A percentile compares a stretch with the other conserved stretches of the same genome.
Evolutionary conservation across 2,888 invertebrate genomes (phyloP).

Genomic region (Hemithea aestivaria): DNA sequence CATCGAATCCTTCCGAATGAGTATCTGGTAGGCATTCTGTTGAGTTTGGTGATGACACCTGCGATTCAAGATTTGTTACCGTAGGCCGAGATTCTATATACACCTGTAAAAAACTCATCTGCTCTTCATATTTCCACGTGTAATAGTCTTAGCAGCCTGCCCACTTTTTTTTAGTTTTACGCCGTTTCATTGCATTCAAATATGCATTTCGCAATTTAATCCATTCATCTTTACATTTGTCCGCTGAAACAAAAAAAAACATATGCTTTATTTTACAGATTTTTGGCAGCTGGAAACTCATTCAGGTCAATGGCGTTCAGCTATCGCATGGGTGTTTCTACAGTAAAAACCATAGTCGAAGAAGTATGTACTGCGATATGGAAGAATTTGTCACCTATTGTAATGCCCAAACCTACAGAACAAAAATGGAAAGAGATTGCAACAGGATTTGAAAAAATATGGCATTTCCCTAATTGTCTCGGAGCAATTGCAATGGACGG

Average conservation of each 20-base stretch:
- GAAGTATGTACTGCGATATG: slow-evolving; percentile 35
- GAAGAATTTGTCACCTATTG: slow-evolving; percentile 21
- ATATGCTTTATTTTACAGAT: slow-evolving; percentile 23
- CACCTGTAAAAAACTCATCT: slow-evolving; percentile 26
- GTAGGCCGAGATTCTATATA: slow-evolving; percentile 19
- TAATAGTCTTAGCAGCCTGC: slow-evolving; percentile 16
- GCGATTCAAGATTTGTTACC: slow-evolving; percentile 14
- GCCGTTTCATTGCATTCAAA: slow-evolving; percentile 23
- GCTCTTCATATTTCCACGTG: slow-evolving; percentile 29
- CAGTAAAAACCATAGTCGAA: slow-evolving; percentile 30
- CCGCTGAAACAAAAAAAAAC: slow-evolving; percentile 22
- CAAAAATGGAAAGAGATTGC: slow-evolving; percentile 12
- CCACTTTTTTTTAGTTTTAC: slow-evolving; percentile 24
- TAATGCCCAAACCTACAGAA: slow-evolving; percentile 11
- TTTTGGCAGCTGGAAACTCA: slow-evolving; percentile 29
- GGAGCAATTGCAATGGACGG: slow-evolving; percentile 8
- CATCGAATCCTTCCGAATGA: no score
- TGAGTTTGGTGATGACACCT: no score
- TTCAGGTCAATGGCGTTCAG: slow-evolving; percentile 31
- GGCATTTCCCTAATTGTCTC: slow-evolving; percentile 13
- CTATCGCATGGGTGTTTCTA: slow-evolving; percentile 31
- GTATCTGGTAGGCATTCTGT: no score
- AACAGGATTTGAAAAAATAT: slow-evolving; percentile 9
- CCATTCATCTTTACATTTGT: slow-evolving; percentile 25
- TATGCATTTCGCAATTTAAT: slow-evolving; percentile 25